phyloP scores from a whole-genome alignment of 2,797 vertebrate genomes.

The Apogon hyalosoma region DNA sequence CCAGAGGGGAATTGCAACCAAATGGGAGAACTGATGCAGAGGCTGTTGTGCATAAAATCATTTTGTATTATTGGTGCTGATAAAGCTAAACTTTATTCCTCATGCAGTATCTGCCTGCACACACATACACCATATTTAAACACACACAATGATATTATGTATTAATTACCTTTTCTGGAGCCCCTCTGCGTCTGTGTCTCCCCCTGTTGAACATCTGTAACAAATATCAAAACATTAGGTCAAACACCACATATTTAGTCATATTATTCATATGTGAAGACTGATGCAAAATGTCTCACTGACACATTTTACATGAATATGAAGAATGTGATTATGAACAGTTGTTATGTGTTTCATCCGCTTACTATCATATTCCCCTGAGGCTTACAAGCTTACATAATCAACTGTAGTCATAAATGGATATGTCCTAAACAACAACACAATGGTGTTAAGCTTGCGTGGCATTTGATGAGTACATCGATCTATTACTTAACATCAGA shows the following conservation, averaged over 20 bases:
- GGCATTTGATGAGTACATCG: conserved; percentile 14
- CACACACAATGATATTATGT: conserved; percentile 5
- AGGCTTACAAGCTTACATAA: conserved; percentile 35
- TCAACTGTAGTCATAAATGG: conserved; percentile 16
- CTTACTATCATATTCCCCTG: conserved; percentile 16
- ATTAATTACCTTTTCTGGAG: conserved; percentile 79
- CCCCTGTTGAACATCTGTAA: conserved; percentile 83
- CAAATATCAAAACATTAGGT: conserved; percentile 52
- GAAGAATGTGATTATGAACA: conserved; percentile 8
- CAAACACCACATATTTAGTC: conserved; percentile 19
- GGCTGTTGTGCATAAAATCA: conserved; percentile 46
- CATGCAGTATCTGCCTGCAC: conserved; percentile 9
- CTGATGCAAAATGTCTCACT: conserved; percentile 39
- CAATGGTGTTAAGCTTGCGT: conserved; percentile 9
- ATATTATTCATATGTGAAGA: neutral
- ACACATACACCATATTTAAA: conserved; percentile 9
- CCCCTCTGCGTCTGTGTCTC: conserved; percentile 79
- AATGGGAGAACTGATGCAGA: conserved; percentile 48
- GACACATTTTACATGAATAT: conserved; percentile 1
- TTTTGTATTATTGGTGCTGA: conserved; percentile 50
- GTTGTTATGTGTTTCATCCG: conserved; percentile 19
- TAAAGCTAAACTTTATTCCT: conserved; percentile 50
- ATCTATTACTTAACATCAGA: conserved; percentile 10
- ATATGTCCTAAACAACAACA: conserved; percentile 41
- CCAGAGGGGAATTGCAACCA: conserved; percentile 41